Conservation (phyloP, 2,888 invertebrate species). For the Diaperis boleti region DNA sequence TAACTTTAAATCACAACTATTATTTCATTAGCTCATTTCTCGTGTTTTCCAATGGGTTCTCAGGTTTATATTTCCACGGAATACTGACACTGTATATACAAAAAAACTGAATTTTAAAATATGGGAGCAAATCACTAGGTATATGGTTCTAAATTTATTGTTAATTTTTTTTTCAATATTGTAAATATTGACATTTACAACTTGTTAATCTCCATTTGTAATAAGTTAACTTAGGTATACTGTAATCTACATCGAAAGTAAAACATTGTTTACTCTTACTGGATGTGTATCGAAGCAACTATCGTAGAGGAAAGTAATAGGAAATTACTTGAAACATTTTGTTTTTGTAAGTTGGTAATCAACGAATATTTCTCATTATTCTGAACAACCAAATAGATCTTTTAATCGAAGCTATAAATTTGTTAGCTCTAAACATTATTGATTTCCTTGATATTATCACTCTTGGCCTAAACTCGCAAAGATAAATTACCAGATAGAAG, state of each 20-base stretch:
- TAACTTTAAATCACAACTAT: no score
- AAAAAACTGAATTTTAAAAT: constrained; percentile 24
- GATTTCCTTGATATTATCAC: constrained; percentile 6
- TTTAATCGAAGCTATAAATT: constrained; percentile 1
- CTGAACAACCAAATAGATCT: constrained; percentile 1
- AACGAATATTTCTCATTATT: constrained; percentile 1
- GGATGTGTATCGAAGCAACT: no score
- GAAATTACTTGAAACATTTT: no score
- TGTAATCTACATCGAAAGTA: neutral
- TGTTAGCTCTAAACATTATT: constrained; percentile 8
- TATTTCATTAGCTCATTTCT: no score
- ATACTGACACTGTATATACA: constrained; percentile 28
- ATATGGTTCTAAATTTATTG: neutral
- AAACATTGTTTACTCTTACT: neutral
- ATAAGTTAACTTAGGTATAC: no score
- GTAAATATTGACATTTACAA: no score
- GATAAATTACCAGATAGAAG: neutral
- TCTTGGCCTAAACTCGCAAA: neutral
- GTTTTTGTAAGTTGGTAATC: no score
- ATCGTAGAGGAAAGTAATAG: no score
- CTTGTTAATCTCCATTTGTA: no score
- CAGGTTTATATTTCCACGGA: constrained; percentile 31
- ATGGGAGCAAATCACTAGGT: constrained; percentile 34
- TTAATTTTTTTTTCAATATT: neutral
- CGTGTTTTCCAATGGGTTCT: constrained; percentile 4